Evolutionary conservation across 2,113 vertebrate genomes (phyloP), one percentile per base, ranked within the genome.

Genomic region (Proteles cristata): DNA sequence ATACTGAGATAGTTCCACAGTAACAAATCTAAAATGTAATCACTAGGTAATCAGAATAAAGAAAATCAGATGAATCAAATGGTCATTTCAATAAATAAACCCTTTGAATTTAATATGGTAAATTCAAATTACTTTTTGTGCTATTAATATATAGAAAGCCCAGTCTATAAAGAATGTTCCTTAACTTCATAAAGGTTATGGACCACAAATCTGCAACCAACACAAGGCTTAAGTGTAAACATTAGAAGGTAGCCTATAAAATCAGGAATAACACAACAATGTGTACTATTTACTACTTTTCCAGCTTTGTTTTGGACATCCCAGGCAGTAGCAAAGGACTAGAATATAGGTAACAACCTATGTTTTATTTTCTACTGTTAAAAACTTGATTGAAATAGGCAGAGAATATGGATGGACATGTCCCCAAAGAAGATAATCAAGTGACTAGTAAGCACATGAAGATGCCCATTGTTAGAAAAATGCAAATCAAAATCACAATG

Each of bases 1-100:
- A 92, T 50, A 31, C 5, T 96, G 61, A 55, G 35, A 88, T 25
- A 23, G 25, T 48, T 97, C n/a, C 55, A 85, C 21, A 79, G 43
- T 74, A 93, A 79, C 31, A 86, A 69, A 96, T 77, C 31, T 90
- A 79, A 87, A 94, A 89, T 66, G 3, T 45, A 77, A 79, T 83
- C 45, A 94, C 43, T 14, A 73, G 58, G n/a, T 83, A 84, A 76
- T 80, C 35, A 90, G 31, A 87, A 35, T 76, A 5, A 90, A 79
- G 33, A 93, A 88, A 93, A 65, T 39, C 39, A 83, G 15, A 90
- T 45, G 12, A 74, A n/a, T 33, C n/a, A 61, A 61, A 90, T 5
- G 16, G 15, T 88, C 26, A 48, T 88, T 88, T 93, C 39, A 90
- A 79, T 53, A 97, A 95, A 48, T 26, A 82, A 21, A n/a, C 7